A percentile compares a stretch with the other conserved stretches of the same genome.
Evolutionary conservation across 2,113 vertebrate species (phyloP).

Genomic region (Lycaon pictus): DNA sequence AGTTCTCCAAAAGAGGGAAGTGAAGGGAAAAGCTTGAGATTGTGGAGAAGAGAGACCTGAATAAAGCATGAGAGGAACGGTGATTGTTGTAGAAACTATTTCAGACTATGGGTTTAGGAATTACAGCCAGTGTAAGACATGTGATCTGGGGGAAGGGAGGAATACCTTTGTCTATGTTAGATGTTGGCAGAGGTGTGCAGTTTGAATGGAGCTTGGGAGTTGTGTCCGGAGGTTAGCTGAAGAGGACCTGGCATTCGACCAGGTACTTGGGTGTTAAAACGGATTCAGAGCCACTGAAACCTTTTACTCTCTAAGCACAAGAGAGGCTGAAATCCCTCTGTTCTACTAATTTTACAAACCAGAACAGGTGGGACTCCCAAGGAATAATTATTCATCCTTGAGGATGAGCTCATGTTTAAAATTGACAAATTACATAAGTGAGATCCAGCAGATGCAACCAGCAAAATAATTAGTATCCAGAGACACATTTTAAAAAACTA

Average conservation of each 20-base stretch:
- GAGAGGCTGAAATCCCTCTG: neutral
- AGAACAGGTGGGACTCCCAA: neutral
- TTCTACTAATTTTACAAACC: neutral
- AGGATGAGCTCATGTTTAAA: conserved; percentile 49
- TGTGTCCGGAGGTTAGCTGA: neutral
- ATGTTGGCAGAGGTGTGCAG: neutral
- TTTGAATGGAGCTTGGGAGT: neutral
- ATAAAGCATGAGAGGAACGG: neutral
- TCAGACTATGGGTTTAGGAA: neutral
- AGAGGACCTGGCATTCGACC: neutral
- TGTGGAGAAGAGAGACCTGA: neutral
- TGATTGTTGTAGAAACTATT: neutral
- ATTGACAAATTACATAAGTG: neutral
- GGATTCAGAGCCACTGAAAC: neutral
- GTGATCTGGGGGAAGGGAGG: neutral
- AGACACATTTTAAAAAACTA: neutral
- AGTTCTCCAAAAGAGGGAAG: neutral
- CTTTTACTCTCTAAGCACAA: neutral
- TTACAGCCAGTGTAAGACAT: neutral
- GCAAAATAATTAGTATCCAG: conserved; percentile 11
- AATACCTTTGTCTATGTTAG: neutral
- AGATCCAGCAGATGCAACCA: neutral
- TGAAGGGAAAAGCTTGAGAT: neutral
- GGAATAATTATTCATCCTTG: neutral
- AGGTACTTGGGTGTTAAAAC: neutral